Base-by-base conservation (phyloP, 2,797 vertebrate genomes). In the Naso thynnoides region DNA sequence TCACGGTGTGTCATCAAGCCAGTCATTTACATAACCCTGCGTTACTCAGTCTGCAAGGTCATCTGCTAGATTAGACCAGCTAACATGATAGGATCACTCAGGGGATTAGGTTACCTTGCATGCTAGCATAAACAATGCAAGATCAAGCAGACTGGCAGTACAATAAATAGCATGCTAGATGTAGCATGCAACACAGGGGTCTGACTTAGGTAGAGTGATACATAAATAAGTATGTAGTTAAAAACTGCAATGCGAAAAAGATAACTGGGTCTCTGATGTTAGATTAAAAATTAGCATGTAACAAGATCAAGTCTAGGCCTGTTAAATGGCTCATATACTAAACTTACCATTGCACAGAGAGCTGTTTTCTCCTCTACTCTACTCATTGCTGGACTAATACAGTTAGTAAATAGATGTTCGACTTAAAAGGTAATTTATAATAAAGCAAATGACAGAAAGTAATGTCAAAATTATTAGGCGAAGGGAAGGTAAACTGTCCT, bases 11-110 rank as follows among this genome's bases (percentile, higher is more conserved):
- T 84, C 84, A 87, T 85, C 64, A 62, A 88, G 71, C 80, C 87
- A 84, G 79, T 80, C 83, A 81, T 87, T 92, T 91, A 91, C 83
- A 83, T 89, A 93, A 92, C 85, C 47, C 73, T 2, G 75, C 21
- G 55, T 71, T 62, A 72, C 67, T 64, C 75, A 24, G 54, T 71
- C 86, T 85, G 56, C 83, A 89, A 92, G 89, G 91, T 89, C 86
- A 89, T 76, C 69, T 52, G 66, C 75, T 71, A 81, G 88, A 88
- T 92, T 88, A 92, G 72, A 85, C 67, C 48, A 48, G 81, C 79
- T 54, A 63, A 70, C 84, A 73, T 79, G 86, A 91, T 80, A 83
- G 89, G 91, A 90, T 90, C 84, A 85, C 79, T 82, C 62, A 19
- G 39, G 26, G 84, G 86, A 89, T 92, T 89, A 90, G 64, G 55